These are phyloP conservation scores for Varanus salvator DNA, from an alignment of 2,113 vertebrate genomes.

Conservation along the genomic window DNA sequence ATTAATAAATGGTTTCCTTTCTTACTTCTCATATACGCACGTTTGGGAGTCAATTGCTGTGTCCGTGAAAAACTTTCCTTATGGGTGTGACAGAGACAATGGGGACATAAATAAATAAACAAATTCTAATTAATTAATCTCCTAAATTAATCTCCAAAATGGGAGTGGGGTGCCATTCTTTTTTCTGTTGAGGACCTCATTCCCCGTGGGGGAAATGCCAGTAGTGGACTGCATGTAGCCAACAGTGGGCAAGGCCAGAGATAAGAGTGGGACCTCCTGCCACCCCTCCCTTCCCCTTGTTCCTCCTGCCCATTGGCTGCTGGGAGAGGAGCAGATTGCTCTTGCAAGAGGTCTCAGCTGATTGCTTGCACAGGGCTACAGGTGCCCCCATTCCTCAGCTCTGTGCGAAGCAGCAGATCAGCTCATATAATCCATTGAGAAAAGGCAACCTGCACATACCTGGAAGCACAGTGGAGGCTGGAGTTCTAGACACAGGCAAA, in stretches of 20 bases:
- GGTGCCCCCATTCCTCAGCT: background rate
- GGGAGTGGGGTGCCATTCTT: background rate
- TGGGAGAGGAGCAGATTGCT: background rate
- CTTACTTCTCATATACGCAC: slow-evolving; percentile 59
- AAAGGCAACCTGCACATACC: background rate
- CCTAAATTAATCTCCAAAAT: background rate
- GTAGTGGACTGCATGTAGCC: background rate
- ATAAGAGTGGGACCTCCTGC: background rate
- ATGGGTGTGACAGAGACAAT: background rate
- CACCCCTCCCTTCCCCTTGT: background rate
- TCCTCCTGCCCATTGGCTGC: background rate
- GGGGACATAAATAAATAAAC: background rate
- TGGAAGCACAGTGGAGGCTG: background rate
- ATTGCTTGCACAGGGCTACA: background rate
- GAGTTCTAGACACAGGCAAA: background rate
- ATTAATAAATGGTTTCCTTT: slow-evolving; percentile 70
- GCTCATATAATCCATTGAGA: background rate
- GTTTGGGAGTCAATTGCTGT: slow-evolving; percentile 58
- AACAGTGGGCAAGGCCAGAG: background rate
- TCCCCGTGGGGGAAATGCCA: background rate
- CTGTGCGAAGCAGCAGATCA: background rate
- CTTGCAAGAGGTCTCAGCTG: background rate
- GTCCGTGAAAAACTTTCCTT: background rate
- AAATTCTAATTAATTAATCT: background rate
- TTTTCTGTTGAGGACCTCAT: background rate